phyloP scores from a whole-genome alignment of 37 sponge, comb jelly and placozoan genomes.

The Amphimedon queenslandica region DNA sequence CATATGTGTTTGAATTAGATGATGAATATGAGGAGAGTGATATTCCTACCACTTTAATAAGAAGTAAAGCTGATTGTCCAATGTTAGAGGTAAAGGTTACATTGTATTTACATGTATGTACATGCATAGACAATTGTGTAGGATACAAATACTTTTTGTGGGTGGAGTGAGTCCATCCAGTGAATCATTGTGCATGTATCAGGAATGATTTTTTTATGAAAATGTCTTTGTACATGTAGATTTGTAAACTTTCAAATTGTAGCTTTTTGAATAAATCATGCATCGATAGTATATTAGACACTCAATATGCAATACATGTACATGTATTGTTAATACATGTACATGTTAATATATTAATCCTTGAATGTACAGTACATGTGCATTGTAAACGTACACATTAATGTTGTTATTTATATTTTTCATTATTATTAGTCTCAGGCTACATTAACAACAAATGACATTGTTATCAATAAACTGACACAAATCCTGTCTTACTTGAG shows the following conservation, averaged over 20 bases:
- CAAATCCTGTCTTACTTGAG: slow-evolving; percentile 96
- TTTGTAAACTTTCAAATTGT: too few species aligned
- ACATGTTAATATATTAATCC: too few species aligned
- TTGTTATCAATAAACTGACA: slow-evolving; percentile 99
- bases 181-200: slow-evolving; percentile 11
- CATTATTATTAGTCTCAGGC: slow-evolving; percentile 40
- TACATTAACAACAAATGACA: slow-evolving; percentile 89
- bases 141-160: too few species aligned
- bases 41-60: slow-evolving; percentile 91
- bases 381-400: slow-evolving; percentile 4
- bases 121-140: not conserved
- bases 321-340: too few species aligned
- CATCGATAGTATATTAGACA: too few species aligned
- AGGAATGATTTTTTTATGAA: slow-evolving; percentile 8
- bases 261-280: too few species aligned
- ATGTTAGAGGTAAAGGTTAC: slow-evolving; percentile 65
- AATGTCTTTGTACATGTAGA: too few species aligned
- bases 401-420: not conserved
- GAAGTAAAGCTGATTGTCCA: slow-evolving; percentile 96
- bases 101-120: slow-evolving; percentile 15
- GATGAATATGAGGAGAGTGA: slow-evolving; percentile 95
- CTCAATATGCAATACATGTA: too few species aligned
- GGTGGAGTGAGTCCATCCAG: too few species aligned
- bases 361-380: too few species aligned
- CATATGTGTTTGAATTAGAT: slow-evolving; percentile 94